These are phyloP conservation scores for Chaenodraco wilsoni DNA, from an alignment of 2,797 vertebrate species.

Conservation along the genomic window DNA sequence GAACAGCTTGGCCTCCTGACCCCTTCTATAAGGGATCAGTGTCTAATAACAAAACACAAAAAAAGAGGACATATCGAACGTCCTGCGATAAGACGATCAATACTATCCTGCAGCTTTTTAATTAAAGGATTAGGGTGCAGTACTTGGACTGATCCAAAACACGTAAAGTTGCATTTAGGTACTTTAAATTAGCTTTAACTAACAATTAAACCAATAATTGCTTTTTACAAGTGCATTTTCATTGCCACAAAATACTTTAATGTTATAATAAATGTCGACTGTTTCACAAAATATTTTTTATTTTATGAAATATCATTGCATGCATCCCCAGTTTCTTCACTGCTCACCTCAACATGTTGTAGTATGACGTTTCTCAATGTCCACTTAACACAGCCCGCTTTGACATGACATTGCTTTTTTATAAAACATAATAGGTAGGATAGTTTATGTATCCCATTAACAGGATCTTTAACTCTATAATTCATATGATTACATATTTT, in stretches of 20 bases:
- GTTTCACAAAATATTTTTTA: neutral
- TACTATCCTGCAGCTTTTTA: neutral
- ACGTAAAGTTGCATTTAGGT: neutral
- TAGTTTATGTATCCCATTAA: neutral
- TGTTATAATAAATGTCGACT: neutral
- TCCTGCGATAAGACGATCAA: neutral
- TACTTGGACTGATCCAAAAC: neutral
- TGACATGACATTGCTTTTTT: neutral
- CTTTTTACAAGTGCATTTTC: neutral
- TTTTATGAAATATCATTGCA: neutral
- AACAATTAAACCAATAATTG: neutral
- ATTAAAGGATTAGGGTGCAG: conserved; percentile 9
- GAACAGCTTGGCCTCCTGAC: conserved; percentile 24
- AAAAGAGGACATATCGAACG: neutral
- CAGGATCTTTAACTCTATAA: neutral
- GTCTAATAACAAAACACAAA: conserved; percentile 10
- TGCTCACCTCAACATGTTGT: neutral
- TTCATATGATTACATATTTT: neutral
- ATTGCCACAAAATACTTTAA: neutral
- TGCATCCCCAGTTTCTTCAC: neutral
- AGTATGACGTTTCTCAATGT: neutral
- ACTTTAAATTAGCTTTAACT: neutral
- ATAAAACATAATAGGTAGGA: neutral
- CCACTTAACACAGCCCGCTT: neutral
- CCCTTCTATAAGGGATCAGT: conserved; percentile 9